Evolutionary conservation across 1,140 invertebrate species (phyloP).

Genomic region (Hormaphis cornu): DNA sequence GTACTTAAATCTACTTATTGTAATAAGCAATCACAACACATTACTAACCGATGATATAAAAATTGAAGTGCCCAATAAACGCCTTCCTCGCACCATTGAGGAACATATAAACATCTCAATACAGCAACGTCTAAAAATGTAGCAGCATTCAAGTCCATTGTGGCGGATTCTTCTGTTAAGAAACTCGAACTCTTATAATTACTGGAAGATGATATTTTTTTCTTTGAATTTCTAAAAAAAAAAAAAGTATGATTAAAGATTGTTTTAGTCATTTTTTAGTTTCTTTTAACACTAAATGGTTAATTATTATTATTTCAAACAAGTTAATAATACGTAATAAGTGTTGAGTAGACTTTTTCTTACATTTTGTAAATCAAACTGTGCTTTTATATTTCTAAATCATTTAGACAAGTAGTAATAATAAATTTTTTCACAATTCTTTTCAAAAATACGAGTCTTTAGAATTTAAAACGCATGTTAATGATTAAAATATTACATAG

Average conservation of each 20-base stretch:
- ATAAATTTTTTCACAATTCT: too few relatives aligned
- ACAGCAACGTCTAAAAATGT: conserved; percentile 94
- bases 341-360: too few relatives aligned
- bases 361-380: too few relatives aligned
- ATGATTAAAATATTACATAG: too few relatives aligned
- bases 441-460: too few relatives aligned
- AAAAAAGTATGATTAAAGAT: not conserved
- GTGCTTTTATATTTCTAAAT: too few relatives aligned
- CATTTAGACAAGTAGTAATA: too few relatives aligned
- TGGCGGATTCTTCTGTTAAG: conserved; percentile 14
- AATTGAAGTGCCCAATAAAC: conserved; percentile 95
- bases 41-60: conserved; percentile 67
- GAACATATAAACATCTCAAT: conserved; percentile 88
- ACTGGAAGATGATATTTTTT: conserved; percentile 4
- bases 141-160: conserved; percentile 66
- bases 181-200: conserved; percentile 16
- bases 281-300: not conserved
- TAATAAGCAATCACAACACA: not conserved
- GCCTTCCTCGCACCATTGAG: conserved; percentile 96
- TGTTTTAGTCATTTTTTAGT: not conserved
- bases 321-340: too few relatives aligned
- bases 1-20: too few relatives aligned
- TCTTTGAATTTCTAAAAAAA: conserved; percentile 17
- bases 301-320: not conserved
- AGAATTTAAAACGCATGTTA: not conserved